Evolutionary conservation across 2,888 invertebrate genomes (phyloP), one percentile per base, ranked within the genome.

Genomic region (Nineta flava): DNA sequence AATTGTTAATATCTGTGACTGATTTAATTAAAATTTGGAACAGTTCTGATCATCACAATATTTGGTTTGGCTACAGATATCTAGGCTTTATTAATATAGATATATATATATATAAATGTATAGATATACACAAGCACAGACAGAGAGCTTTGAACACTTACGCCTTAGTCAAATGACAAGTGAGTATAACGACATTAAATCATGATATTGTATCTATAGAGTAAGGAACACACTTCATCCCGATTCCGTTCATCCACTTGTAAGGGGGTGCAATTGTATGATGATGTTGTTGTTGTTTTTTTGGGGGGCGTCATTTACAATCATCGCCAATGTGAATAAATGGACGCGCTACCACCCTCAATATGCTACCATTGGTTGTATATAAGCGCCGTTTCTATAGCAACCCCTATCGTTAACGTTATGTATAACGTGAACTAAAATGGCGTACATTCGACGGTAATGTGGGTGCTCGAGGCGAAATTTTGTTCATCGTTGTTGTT

Each of bases 141-240:
- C 15, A 34, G 15, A 9, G 40, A 41, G 35, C 35, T 40, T 64
- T 65, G 66, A 65, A 67, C 67, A 63, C 65, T 67, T 67, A 67
- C 66, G 66, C 65, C 66, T 66, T 63, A 65, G 67, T 66, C 66
- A 64, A 65, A 65, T 65, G 64, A 62, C 66, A 66, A 67, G 67
- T 67, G 67, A 67, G 63, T 67, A 67, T 68, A 68, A 68, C 68
- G 62, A 65, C 63, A 68, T 68, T 68, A 68, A 66, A 65, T 64
- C 64, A 64, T 68, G 68, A 68, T 68, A 67, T 41, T 65, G 65
- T 26, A 26, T 26, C 26, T 26, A 26, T 26, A 26, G 26, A 26
- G 26, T 26, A 26, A 26, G 26, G 26, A 26, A 26, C 7, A 26
- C 7, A 26, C 26, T 26, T 26, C 26, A 26, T 26, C 4, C 26